Evolutionary conservation across 2,797 vertebrate genomes (phyloP).

Genomic region (Crypturellus tataupa): DNA sequence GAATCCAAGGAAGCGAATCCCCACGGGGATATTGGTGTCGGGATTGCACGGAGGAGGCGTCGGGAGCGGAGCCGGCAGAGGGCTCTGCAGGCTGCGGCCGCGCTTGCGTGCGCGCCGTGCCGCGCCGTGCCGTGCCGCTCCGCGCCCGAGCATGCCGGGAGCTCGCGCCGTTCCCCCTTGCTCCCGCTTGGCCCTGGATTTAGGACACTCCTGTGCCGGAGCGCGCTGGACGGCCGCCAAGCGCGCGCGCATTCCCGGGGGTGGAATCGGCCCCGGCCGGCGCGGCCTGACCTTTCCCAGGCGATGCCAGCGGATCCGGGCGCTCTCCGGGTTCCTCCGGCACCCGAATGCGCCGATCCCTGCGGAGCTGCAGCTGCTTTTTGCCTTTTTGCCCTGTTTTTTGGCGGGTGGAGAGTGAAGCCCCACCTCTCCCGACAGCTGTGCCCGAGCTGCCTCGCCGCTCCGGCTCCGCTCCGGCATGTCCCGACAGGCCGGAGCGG

Average conservation of each 20-base stretch:
- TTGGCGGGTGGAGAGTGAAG: background rate
- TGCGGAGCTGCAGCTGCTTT: rapidly evolving
- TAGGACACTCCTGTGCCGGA: slow-evolving; percentile 57
- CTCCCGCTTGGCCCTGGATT: slow-evolving; percentile 27
- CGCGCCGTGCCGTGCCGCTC: background rate
- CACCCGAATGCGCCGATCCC: too few species aligned
- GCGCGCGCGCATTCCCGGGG: slow-evolving; percentile 32
- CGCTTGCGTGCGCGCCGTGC: background rate
- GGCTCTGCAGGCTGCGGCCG: slow-evolving; percentile 45
- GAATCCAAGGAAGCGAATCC: too few species aligned
- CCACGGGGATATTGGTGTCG: too few species aligned
- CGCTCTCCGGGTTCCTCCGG: background rate
- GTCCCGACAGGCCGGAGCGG: slow-evolving; percentile 38
- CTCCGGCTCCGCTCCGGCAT: slow-evolving; percentile 59
- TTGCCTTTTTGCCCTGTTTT: background rate
- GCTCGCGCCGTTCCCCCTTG: background rate
- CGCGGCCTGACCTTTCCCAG: slow-evolving; percentile 58
- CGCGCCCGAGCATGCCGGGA: slow-evolving; percentile 22
- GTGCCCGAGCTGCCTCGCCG: background rate
- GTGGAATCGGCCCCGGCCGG: slow-evolving; percentile 65
- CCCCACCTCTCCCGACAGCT: background rate
- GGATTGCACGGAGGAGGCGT: too few species aligned
- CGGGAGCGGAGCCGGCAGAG: slow-evolving; percentile 43
- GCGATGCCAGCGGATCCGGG: slow-evolving; percentile 5
- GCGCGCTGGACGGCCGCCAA: slow-evolving; percentile 57